phyloP scores from a whole-genome alignment of 2,888 invertebrate genomes.

The Cheilosia scutellata region DNA sequence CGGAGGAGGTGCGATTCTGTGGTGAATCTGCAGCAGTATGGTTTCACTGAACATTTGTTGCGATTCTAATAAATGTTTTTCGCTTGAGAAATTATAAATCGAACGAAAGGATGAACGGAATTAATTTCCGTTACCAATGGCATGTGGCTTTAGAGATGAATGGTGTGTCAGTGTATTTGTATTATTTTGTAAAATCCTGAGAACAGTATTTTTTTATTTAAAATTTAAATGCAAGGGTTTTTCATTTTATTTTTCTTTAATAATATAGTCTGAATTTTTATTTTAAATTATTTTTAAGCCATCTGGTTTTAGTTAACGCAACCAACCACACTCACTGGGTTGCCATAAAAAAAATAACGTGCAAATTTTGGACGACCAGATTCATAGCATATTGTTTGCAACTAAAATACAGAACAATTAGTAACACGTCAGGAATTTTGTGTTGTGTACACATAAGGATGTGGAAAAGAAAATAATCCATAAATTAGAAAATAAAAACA shows the following conservation, averaged over 20 bases:
- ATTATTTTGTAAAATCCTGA: background rate
- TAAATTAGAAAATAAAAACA: constrained; percentile 26
- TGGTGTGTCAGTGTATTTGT: background rate
- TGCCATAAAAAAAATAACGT: background rate
- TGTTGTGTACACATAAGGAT: background rate
- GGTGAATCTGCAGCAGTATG: constrained; percentile 17
- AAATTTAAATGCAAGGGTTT: background rate
- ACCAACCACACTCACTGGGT: background rate
- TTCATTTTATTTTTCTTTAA: background rate
- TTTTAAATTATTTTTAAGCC: background rate
- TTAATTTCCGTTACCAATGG: constrained; percentile 26
- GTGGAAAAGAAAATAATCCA: constrained; percentile 28
- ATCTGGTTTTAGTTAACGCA: background rate
- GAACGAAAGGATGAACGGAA: constrained; percentile 27
- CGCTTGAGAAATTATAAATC: constrained; percentile 56
- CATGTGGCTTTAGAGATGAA: constrained; percentile 13
- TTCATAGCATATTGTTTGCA: constrained; percentile 4
- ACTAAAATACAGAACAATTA: constrained; percentile 28
- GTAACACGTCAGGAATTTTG: constrained; percentile 26
- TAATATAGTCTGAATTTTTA: too few species aligned
- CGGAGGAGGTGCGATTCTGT: constrained; percentile 28
- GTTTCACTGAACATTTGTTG: constrained; percentile 37
- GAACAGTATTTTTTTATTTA: background rate
- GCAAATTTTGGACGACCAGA: background rate
- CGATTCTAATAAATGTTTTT: constrained; percentile 41